These are phyloP conservation scores for Plectropomus leopardus DNA, from an alignment of 2,113 vertebrate genomes.

Conservation along the genomic window DNA sequence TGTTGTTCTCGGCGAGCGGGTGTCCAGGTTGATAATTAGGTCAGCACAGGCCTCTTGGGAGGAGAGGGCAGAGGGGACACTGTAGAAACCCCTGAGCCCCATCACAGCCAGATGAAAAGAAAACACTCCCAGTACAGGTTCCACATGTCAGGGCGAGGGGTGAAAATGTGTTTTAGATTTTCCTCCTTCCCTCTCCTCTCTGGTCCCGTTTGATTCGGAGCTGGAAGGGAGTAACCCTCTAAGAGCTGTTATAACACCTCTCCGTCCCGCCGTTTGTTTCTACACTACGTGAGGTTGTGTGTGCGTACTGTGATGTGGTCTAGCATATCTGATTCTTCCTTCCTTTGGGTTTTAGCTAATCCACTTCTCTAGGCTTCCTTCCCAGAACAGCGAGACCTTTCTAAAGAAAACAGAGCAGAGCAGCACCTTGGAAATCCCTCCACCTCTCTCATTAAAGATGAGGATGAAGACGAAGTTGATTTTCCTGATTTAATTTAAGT, in stretches of 20 bases:
- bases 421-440: slow-evolving; percentile 81
- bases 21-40: slow-evolving; percentile 70
- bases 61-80: slow-evolving; percentile 66
- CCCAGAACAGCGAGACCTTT: slow-evolving; percentile 79
- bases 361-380: slow-evolving; percentile 79
- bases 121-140: slow-evolving; percentile 75
- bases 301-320: slow-evolving; percentile 62
- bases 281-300: slow-evolving; percentile 42
- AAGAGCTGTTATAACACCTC: slow-evolving; percentile 71
- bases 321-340: slow-evolving; percentile 80
- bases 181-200: slow-evolving; percentile 54
- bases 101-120: slow-evolving; percentile 79
- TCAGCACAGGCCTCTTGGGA: slow-evolving; percentile 68
- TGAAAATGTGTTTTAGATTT: slow-evolving; percentile 83
- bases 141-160: slow-evolving; percentile 75
- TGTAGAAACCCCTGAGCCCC: slow-evolving; percentile 63
- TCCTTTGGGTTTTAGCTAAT: slow-evolving; percentile 82
- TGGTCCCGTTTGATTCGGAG: slow-evolving; percentile 62
- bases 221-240: slow-evolving; percentile 70
- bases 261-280: slow-evolving; percentile 52
- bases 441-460: slow-evolving; percentile 76
- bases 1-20: slow-evolving; percentile 49
- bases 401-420: slow-evolving; percentile 82
- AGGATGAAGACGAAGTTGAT: slow-evolving; percentile 80
- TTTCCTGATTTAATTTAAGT: slow-evolving; percentile 85